Conservation (phyloP, 2,797 vertebrate genomes). For the Phoxinus dragarum region DNA sequence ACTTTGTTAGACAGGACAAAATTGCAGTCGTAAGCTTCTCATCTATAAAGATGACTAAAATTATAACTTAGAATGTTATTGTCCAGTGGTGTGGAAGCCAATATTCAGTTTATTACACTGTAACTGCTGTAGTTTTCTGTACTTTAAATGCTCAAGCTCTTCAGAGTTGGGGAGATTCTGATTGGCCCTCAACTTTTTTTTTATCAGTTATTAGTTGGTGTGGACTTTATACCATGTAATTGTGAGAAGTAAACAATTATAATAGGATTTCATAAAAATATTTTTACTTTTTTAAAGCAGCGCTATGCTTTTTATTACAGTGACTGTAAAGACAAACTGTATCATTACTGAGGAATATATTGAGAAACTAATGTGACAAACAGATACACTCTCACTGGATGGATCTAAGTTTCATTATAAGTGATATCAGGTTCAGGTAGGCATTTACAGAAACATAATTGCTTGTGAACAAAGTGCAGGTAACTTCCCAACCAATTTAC, state of each 20-base stretch:
- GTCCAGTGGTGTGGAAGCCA: no score
- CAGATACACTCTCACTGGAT: background rate
- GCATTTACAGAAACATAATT: slow-evolving; percentile 23
- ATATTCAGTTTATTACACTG: no score
- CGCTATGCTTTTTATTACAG: background rate
- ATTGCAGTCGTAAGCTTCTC: no score
- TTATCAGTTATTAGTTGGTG: no score
- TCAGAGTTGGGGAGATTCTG: background rate
- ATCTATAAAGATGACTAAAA: background rate
- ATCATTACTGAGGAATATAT: background rate
- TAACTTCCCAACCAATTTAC: slow-evolving; percentile 34
- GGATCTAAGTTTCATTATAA: background rate
- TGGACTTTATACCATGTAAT: background rate
- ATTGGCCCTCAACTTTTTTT: background rate
- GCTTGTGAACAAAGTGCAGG: slow-evolving; percentile 23
- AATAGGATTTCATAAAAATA: background rate
- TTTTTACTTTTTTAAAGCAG: background rate
- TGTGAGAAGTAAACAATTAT: no score
- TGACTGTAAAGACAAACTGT: background rate
- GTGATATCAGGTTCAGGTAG: slow-evolving; percentile 8
- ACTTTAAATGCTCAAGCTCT: background rate
- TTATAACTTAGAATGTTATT: no score
- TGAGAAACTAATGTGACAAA: background rate
- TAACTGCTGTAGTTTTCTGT: background rate
- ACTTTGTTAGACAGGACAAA: no score